Evolutionary conservation across 2,888 invertebrate genomes (phyloP).

Genomic region (Heliconius charithonia): DNA sequence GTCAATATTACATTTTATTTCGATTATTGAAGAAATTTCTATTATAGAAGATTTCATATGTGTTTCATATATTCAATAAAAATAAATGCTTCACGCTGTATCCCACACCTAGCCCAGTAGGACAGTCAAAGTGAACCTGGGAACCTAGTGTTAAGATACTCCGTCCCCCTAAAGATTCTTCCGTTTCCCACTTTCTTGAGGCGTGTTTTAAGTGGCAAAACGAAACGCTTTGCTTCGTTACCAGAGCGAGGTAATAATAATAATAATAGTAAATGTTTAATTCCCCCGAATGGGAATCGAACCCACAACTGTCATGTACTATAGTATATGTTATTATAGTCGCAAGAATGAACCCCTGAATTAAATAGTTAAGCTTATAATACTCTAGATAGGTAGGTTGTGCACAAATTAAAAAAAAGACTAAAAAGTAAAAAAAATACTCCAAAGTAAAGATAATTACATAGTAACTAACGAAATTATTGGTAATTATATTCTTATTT

Average conservation of each 20-base stretch:
- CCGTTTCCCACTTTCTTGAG: neutral
- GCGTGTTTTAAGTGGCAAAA: neutral
- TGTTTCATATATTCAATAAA: too few species aligned
- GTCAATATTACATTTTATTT: too few species aligned
- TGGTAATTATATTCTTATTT: too few species aligned
- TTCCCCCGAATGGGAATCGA: neutral
- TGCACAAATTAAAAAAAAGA: too few species aligned
- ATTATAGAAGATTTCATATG: too few species aligned
- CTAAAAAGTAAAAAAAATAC: too few species aligned
- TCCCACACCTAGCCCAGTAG: neutral
- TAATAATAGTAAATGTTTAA: neutral
- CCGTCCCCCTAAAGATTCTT: neutral
- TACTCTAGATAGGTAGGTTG: too few species aligned
- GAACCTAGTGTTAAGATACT: neutral
- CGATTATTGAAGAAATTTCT: too few species aligned
- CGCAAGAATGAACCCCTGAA: neutral
- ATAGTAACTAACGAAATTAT: too few species aligned
- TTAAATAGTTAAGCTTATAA: too few species aligned
- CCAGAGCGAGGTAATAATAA: neutral
- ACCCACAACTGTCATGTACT: neutral
- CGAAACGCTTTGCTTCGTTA: neutral
- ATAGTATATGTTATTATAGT: too few species aligned
- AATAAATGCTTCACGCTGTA: neutral
- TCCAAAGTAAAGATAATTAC: too few species aligned
- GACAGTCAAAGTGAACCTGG: neutral